Percentiles rank a stretch among this genome's conserved stretches.
These are phyloP conservation scores for Epirrhoe alternata DNA, from an alignment of 2,888 invertebrate species.

Conservation along the genomic window DNA sequence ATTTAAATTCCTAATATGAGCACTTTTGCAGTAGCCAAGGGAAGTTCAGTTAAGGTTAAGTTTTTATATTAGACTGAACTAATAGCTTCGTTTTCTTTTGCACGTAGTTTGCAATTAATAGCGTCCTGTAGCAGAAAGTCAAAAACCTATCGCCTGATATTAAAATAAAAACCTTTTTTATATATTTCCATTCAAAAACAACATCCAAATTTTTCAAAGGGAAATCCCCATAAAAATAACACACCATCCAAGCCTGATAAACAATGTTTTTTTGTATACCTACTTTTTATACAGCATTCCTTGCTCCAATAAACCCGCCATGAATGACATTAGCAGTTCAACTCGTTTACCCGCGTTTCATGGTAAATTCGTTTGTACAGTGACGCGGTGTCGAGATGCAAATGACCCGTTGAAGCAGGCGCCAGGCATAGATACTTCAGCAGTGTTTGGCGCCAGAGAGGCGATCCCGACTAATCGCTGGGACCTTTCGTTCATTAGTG, in stretches of 20 bases:
- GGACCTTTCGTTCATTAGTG: slow-evolving; percentile 40
- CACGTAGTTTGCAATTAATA: no score
- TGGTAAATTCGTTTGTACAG: slow-evolving; percentile 40
- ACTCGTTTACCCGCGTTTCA: slow-evolving; percentile 41
- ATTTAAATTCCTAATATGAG: no score
- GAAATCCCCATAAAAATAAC: neutral
- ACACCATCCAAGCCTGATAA: neutral
- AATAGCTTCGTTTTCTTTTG: no score
- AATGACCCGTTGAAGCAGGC: slow-evolving; percentile 48
- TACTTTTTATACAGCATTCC: slow-evolving; percentile 12
- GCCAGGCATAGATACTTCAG: slow-evolving; percentile 33
- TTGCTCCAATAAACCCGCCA: slow-evolving; percentile 33
- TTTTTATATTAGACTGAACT: no score
- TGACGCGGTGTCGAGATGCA: slow-evolving; percentile 45
- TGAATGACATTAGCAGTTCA: slow-evolving; percentile 32
- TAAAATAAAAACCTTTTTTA: neutral
- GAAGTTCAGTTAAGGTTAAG: no score
- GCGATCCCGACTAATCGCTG: slow-evolving; percentile 61
- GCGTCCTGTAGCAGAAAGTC: no score
- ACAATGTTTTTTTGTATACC: neutral
- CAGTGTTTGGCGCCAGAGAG: slow-evolving; percentile 50
- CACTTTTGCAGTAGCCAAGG: no score
- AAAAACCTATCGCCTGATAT: no score
- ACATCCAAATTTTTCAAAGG: neutral
- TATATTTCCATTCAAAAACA: neutral